Percentiles rank a stretch among this genome's conserved stretches.
Conservation (phyloP, 2,113 vertebrate species). For the Cyphomyrus discorhynchus region DNA sequence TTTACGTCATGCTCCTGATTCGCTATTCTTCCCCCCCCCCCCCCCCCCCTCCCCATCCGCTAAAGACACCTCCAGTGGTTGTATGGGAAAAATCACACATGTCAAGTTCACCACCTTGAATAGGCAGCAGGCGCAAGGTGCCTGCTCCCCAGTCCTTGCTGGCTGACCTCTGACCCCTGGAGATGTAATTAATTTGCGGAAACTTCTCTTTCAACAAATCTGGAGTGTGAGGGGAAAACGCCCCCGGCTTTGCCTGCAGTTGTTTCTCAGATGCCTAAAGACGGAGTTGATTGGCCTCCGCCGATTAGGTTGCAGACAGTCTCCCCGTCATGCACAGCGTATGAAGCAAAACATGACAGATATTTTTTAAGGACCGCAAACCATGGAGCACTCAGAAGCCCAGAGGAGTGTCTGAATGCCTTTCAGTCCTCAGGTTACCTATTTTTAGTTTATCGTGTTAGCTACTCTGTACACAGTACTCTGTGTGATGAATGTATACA, state of each 20-base stretch:
- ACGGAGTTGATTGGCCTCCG: slow-evolving; percentile 7
- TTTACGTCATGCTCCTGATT: not conserved
- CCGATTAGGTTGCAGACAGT: slow-evolving; percentile 11
- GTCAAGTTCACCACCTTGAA: slow-evolving; percentile 44
- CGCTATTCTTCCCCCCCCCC: not conserved
- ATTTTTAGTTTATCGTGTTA: not conserved
- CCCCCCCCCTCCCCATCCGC: slow-evolving; percentile 1
- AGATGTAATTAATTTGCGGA: slow-evolving; percentile 51
- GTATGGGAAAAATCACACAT: slow-evolving; percentile 55
- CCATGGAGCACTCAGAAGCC: not conserved
- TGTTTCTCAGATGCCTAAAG: slow-evolving; percentile 32
- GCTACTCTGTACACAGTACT: not conserved
- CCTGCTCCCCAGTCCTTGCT: slow-evolving; percentile 22
- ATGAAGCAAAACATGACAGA: not conserved
- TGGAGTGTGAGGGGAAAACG: slow-evolving; percentile 31
- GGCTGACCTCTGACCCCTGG: slow-evolving; percentile 42
- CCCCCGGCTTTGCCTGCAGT: slow-evolving; percentile 34
- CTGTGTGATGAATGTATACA: not conserved
- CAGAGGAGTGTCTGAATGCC: not conserved
- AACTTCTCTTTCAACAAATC: slow-evolving; percentile 38
- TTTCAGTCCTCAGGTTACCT: not conserved
- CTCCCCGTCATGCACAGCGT: not conserved
- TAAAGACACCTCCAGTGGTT: slow-evolving; percentile 43
- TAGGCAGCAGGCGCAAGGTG: slow-evolving; percentile 45
- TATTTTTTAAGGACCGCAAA: not conserved